Evolutionary conservation across 2,113 vertebrate species (phyloP), one percentile per base, ranked within the genome.

Genomic region (Paramormyrops kingsleyae): DNA sequence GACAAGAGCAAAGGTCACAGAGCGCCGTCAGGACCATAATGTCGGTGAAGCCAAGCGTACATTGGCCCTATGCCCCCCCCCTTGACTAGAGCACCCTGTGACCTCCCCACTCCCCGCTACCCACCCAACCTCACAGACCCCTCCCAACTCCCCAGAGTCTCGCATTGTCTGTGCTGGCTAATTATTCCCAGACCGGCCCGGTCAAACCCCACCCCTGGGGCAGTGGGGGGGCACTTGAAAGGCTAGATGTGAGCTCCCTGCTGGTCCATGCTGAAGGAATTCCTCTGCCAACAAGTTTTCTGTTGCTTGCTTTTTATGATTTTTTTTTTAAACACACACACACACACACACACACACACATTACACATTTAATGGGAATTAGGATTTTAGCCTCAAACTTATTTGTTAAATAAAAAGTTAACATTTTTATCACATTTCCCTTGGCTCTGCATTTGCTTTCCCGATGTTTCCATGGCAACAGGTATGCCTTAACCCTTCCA

Each of bases 151-250:
- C 12, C 42, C 17, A 83, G 74, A 15, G 88, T 89, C 90, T 62
- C 6, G 91, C 88, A 94, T 95, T 95, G 95, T 95, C 94, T 94
- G 91, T 31, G 89, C 86, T 52, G 62, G 92, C 92, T 90, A 93
- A 93, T 94, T 94, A 94, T 92, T 93, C 94, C 92, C 88, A 90
- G 84, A 74, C 19, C 27, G 49, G 49, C 49, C 59, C 84, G 88
- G 49, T 66, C 74, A 56, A 31, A 35, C 66, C 53, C 88, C 62
- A 53, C 52, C n/a, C 56, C 80, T 17, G 21, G 44, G 91, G 94
- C 93, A n/a, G 59, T 10, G 89, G 90, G 93, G 91, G 86, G 70
- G 24, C 21, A 93, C 92, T 93, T 93, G 89, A 94, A 93, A 94
- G 93, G 90, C 89, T 91, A 47, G 77, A 90, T 90, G 87, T 21